Evolutionary conservation across 2,797 vertebrate species (phyloP), one percentile per base, ranked within the genome.

Genomic region (Cebuella pygmaea): DNA sequence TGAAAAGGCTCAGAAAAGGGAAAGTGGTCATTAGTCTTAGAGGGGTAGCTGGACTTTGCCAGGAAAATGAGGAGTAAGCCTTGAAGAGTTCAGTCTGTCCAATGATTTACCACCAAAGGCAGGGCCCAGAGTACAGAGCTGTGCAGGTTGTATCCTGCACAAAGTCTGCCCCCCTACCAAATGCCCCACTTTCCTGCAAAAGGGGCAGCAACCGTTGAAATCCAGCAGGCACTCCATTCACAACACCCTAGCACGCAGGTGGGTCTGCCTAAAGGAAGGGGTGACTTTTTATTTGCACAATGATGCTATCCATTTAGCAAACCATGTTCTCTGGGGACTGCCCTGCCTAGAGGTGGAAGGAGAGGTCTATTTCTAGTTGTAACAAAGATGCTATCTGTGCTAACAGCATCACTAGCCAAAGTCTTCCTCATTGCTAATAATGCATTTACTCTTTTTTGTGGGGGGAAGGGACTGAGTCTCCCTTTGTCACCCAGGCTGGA

Each of bases 341-440:
- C 15, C 26, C 33, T 59, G 48, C 39, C 55, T 30, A 44, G 52
- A 81, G 20, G 14, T 57, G 9, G 39, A 52, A 59, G 11, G 11
- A 75, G 48, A 9, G 15, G 74, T 83, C 57, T 86, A 10, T 95
- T 95, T 94, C 82, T 89, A 41, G 75, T 46, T 88, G 80, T 93
- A 61, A 50, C 50, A 82, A 26, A 88, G 52, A 83, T 33, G 39
- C 15, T 36, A 1, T 39, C 30, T 12, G 20, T 30, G 33, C 76
- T 93, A 61, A 80, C 8, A 48, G 78, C 30, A 88, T 52, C 76
- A 36, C 52, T 74, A 20, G 26, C 72, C 84, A 61, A 85, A 74
- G 88, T 81, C 67, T 57, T 95, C 86, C 86, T 48, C 46, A 39
- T 33, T 96, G 70, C 64, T 81, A 80, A 86, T 48, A 27, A 67